Conservation (phyloP, 2,797 vertebrate genomes). For the Pipistrellus kuhlii region DNA sequence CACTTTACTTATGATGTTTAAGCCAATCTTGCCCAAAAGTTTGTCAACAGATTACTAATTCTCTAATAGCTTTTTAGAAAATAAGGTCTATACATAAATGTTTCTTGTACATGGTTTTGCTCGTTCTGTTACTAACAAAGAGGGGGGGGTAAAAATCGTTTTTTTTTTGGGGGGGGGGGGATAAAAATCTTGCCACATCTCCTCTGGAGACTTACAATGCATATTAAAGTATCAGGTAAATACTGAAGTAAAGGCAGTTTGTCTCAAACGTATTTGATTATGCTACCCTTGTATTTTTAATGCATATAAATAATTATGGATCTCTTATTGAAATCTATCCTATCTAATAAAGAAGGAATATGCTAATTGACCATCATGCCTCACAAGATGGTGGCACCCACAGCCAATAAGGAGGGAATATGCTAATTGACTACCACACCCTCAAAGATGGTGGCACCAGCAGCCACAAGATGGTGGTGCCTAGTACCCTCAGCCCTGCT, state of each 20-base stretch:
- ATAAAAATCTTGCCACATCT: neutral
- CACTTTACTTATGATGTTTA: neutral
- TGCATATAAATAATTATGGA: neutral
- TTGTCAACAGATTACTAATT: slow-evolving; percentile 15
- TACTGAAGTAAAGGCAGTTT: neutral
- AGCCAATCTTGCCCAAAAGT: neutral
- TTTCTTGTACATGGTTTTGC: too few relatives aligned
- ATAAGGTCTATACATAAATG: neutral
- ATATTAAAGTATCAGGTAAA: neutral
- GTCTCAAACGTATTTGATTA: neutral
- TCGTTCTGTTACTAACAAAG: too few relatives aligned
- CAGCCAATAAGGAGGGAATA: too few relatives aligned
- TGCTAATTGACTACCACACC: too few relatives aligned
- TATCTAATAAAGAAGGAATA: too few relatives aligned
- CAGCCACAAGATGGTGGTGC: too few relatives aligned
- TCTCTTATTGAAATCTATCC: neutral
- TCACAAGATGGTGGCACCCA: too few relatives aligned
- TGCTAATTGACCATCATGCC: too few relatives aligned
- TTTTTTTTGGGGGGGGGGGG: neutral
- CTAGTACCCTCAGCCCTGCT: too few relatives aligned
- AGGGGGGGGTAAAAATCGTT: too few relatives aligned
- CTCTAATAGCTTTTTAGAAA: neutral
- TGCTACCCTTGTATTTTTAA: neutral
- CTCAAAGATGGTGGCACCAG: too few relatives aligned
- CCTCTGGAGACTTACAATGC: neutral